These are phyloP conservation scores for Felis chaus DNA, from an alignment of 2,113 vertebrate species.

Conservation along the genomic window DNA sequence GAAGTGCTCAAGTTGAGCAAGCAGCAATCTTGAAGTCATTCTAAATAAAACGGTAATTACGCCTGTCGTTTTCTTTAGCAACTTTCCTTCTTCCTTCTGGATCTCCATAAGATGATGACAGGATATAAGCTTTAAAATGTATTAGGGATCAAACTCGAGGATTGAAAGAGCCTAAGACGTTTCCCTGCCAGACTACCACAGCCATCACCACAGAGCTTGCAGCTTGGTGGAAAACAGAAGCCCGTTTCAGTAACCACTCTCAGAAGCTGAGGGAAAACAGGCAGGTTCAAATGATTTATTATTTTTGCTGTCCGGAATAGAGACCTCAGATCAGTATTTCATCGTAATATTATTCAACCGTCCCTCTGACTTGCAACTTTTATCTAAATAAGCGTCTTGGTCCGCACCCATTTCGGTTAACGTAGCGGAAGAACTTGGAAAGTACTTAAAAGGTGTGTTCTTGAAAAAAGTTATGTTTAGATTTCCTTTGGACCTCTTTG, in stretches of 20 bases:
- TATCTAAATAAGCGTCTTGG: slow-evolving; percentile 66
- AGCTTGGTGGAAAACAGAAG: slow-evolving; percentile 57
- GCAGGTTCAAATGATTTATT: slow-evolving; percentile 74
- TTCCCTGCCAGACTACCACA: slow-evolving; percentile 24
- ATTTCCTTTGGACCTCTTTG: slow-evolving; percentile 55
- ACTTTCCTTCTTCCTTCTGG: slow-evolving; percentile 19
- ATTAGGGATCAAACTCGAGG: slow-evolving; percentile 52
- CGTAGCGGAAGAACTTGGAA: slow-evolving; percentile 20
- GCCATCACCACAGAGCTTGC: background rate
- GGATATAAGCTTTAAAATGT: background rate
- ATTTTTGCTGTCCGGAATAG: slow-evolving; percentile 43
- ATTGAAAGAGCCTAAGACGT: background rate
- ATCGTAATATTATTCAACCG: slow-evolving; percentile 67
- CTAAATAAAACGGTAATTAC: slow-evolving; percentile 72
- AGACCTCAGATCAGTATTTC: slow-evolving; percentile 64
- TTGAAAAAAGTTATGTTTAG: slow-evolving; percentile 62
- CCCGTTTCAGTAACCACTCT: slow-evolving; percentile 66
- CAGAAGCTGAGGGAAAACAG: slow-evolving; percentile 65
- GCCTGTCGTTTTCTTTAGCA: slow-evolving; percentile 75
- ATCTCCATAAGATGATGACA: background rate
- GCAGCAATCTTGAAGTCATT: slow-evolving; percentile 61
- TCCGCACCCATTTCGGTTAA: slow-evolving; percentile 68
- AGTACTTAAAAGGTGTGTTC: slow-evolving; percentile 48
- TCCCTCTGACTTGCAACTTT: slow-evolving; percentile 62
- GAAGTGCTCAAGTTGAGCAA: slow-evolving; percentile 78